phyloP scores from a whole-genome alignment of 2,797 vertebrate species.

The Astyanax mexicanus region DNA sequence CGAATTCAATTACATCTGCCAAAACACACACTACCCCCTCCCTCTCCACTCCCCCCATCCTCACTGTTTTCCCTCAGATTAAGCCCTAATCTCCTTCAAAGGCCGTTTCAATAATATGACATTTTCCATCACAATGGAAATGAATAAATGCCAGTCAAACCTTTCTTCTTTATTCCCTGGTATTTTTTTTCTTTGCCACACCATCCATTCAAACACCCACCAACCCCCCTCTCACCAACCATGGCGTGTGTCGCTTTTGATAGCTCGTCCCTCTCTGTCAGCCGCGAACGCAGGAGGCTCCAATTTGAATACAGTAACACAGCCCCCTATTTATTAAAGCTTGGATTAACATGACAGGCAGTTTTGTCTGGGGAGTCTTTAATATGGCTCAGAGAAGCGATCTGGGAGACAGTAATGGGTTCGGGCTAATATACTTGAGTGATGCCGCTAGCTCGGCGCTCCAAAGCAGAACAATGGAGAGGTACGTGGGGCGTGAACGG shows the following conservation, averaged over 20 bases:
- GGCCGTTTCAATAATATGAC: conserved; percentile 81
- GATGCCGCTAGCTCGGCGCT: conserved; percentile 92
- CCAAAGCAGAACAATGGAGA: conserved; percentile 93
- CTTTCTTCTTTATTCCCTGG: conserved; percentile 57
- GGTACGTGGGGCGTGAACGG: conserved; percentile 90
- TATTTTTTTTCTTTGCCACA: conserved; percentile 8
- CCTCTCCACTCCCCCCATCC: conserved; percentile 63
- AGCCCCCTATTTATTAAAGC: conserved; percentile 98
- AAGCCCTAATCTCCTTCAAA: conserved; percentile 76
- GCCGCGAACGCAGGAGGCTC: conserved; percentile 84
- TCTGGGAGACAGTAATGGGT: conserved; percentile 97
- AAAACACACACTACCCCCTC: conserved; percentile 50
- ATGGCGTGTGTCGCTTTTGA: conserved; percentile 72
- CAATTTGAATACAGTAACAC: conserved; percentile 97
- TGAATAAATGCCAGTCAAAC: conserved; percentile 77
- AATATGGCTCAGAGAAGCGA: conserved; percentile 95
- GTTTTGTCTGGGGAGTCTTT: conserved; percentile 99
- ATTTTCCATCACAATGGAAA: conserved; percentile 76
- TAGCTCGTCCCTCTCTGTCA: conserved; percentile 82
- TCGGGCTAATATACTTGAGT: conserved; percentile 99
- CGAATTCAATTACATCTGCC: conserved; percentile 75
- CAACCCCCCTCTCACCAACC: not conserved
- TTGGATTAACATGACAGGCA: conserved; percentile 99
- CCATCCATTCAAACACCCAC: not conserved
- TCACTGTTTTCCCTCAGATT: conserved; percentile 80